phyloP scores from a whole-genome alignment of 30 jellyfish, hydroid and myxozoan species.

The Aurelia sp. region DNA sequence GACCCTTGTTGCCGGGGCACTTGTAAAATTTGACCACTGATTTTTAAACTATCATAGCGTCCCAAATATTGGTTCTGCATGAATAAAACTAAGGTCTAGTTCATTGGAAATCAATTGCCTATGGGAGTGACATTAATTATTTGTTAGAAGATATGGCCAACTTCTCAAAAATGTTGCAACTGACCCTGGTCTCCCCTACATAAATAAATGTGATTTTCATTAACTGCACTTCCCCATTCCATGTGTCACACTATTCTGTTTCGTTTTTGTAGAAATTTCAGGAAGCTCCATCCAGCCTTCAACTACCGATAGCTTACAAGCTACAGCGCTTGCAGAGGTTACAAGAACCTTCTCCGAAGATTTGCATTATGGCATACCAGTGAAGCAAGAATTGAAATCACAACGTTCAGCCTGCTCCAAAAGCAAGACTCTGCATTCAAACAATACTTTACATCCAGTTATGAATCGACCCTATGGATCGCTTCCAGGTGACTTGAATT shows the following conservation, averaged over 20 bases:
- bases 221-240: too few relatives aligned
- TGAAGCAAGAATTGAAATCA: slow-evolving; percentile 14
- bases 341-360: not conserved
- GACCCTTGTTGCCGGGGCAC: too few relatives aligned
- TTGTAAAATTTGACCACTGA: too few relatives aligned
- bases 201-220: too few relatives aligned
- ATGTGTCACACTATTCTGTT: not conserved
- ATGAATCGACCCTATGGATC: slow-evolving; percentile 52
- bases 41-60: too few relatives aligned
- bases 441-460: not conserved
- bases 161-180: too few relatives aligned
- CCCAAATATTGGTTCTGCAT: too few relatives aligned
- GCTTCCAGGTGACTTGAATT: slow-evolving; percentile 50
- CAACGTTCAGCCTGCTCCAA: not conserved
- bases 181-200: too few relatives aligned
- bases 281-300: not conserved
- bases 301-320: not conserved
- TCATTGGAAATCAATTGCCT: too few relatives aligned
- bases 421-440: slow-evolving; percentile 9
- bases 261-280: not conserved
- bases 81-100: too few relatives aligned
- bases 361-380: slow-evolving; percentile 3
- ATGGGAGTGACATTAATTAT: too few relatives aligned
- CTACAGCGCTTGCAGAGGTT: not conserved
- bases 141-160: too few relatives aligned